Evolutionary conservation across 2,888 invertebrate species (phyloP).

Genomic region (Napeogenes inachia): DNA sequence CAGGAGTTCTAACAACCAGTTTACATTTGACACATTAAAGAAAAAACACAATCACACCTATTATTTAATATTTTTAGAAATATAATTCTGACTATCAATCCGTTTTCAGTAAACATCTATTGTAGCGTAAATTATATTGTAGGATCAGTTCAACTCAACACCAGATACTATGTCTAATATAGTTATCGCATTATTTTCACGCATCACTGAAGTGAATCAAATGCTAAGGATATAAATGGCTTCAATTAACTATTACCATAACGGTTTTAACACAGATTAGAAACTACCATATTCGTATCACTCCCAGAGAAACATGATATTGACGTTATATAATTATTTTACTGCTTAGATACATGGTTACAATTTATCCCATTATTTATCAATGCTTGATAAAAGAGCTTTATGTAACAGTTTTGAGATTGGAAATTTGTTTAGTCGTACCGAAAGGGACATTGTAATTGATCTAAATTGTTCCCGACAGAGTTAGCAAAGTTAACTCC

Average conservation of each 20-base stretch:
- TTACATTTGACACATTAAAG: no score
- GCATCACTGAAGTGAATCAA: constrained; percentile 7
- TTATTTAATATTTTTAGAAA: background rate
- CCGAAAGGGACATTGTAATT: constrained; percentile 2
- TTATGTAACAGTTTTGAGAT: no score
- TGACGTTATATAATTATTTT: no score
- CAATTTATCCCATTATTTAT: no score
- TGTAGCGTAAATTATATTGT: background rate
- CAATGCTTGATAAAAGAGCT: no score
- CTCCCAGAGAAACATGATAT: constrained; percentile 2
- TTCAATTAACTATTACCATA: constrained; percentile 15
- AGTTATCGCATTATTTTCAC: no score
- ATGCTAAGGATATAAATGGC: constrained; percentile 7
- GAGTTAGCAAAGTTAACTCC: constrained; percentile 15
- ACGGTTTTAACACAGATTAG: constrained; percentile 13
- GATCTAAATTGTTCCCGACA: constrained; percentile 15
- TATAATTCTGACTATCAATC: background rate
- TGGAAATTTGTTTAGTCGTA: no score
- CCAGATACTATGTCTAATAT: no score
- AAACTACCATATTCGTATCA: constrained; percentile 9
- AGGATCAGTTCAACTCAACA: no score
- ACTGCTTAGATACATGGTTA: no score
- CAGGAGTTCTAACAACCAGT: no score
- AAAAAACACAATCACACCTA: no score
- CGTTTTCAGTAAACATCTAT: background rate